Evolutionary conservation across 2,888 invertebrate species (phyloP).

Genomic region (Drosophila anceps): DNA sequence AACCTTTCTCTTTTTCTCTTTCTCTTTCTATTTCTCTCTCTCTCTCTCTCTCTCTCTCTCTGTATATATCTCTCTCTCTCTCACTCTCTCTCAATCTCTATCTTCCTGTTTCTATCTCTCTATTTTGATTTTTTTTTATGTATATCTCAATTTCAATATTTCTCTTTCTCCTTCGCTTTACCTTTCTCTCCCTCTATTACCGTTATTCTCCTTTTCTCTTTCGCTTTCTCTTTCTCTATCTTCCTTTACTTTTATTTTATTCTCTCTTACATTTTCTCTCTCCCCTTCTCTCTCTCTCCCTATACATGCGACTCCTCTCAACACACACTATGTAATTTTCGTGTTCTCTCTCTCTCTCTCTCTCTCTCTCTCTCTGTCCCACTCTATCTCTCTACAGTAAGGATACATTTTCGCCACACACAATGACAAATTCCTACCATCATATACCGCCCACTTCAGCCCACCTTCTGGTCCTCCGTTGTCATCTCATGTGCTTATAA

Average conservation of each 20-base stretch:
- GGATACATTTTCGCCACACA: neutral
- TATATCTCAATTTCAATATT: neutral
- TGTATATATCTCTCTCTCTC: neutral
- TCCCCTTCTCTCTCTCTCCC: neutral
- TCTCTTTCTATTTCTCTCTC: too few relatives aligned
- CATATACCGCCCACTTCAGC: neutral
- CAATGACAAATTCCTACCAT: neutral
- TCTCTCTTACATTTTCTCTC: neutral
- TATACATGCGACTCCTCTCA: neutral
- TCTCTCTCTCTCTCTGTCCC: neutral
- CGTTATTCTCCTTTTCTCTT: too few relatives aligned
- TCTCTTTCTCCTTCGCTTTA: neutral
- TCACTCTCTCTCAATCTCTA: neutral
- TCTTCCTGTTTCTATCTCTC: neutral
- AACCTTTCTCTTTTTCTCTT: neutral
- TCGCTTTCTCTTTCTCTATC: neutral
- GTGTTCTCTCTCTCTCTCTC: neutral
- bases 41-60: neutral
- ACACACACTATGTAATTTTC: neutral
- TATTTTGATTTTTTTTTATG: too few relatives aligned
- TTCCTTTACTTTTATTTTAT: too few relatives aligned
- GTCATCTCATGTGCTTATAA: slow-evolving; percentile 21
- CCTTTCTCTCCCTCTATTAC: neutral
- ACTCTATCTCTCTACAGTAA: neutral
- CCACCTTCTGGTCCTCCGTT: too few relatives aligned